Conservation (phyloP, 2,113 vertebrate species). For the Piaya cayana region DNA sequence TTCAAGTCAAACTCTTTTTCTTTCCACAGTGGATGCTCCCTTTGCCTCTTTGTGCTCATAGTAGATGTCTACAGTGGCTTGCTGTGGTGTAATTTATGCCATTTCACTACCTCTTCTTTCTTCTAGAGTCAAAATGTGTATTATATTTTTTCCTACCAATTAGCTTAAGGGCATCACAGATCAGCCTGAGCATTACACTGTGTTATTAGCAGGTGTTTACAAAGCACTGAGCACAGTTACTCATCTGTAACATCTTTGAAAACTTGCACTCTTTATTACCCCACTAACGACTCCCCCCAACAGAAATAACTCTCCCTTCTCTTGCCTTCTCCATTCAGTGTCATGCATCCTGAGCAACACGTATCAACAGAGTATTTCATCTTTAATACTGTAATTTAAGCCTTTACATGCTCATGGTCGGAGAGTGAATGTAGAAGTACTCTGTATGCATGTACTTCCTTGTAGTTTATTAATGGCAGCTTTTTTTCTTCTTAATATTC, state of each 20-base stretch:
- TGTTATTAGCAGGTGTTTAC: background rate
- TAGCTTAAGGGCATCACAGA: background rate
- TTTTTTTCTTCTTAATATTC: constrained; percentile 63
- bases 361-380: background rate
- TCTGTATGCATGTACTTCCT: constrained; percentile 49
- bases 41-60: background rate
- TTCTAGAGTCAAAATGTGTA: background rate
- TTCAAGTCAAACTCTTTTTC: background rate
- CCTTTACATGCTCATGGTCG: background rate
- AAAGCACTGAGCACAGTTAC: background rate
- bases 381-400: background rate
- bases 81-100: background rate
- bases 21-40: background rate
- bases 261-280: background rate
- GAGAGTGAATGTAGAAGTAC: constrained; percentile 2
- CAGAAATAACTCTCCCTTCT: background rate
- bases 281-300: background rate
- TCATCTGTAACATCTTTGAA: background rate
- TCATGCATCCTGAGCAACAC: background rate
- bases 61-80: background rate
- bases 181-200: background rate
- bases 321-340: background rate
- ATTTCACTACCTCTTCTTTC: background rate
- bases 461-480: constrained; percentile 43
- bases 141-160: background rate